A percentile compares a stretch with the other conserved stretches of the same genome.
Conservation (phyloP, 2,888 invertebrate genomes). For the Maniola hyperantus region DNA sequence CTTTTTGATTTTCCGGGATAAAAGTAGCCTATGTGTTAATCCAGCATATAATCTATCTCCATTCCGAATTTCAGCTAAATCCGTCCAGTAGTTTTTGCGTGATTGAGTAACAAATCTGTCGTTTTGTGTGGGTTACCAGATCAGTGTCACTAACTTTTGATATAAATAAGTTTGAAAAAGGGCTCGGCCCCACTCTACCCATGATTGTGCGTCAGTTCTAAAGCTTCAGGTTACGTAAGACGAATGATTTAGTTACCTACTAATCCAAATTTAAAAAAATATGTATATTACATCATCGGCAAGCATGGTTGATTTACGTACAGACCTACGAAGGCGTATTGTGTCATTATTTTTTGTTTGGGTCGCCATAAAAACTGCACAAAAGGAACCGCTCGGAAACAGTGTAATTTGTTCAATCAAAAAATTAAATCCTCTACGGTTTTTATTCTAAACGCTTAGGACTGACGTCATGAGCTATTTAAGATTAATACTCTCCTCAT, state of each 20-base stretch:
- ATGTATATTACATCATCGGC: no score
- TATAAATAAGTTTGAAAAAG: no score
- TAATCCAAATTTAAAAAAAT: background rate
- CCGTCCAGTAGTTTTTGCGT: no score
- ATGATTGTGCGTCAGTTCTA: background rate
- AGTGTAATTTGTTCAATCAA: conserved; percentile 26
- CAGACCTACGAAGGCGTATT: conserved; percentile 19
- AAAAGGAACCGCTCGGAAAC: conserved; percentile 27
- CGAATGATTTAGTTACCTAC: background rate
- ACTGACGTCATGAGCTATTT: conserved; percentile 9
- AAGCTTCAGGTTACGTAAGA: background rate
- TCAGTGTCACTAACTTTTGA: no score
- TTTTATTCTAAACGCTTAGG: conserved; percentile 7
- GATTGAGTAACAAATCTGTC: no score
- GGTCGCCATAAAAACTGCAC: conserved; percentile 17
- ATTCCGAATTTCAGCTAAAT: no score
- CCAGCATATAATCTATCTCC: no score
- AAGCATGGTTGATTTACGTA: conserved; percentile 4
- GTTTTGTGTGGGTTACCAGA: no score
- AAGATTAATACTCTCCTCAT: background rate
- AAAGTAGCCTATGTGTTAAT: no score
- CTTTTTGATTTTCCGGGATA: no score
- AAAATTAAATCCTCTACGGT: conserved; percentile 22
- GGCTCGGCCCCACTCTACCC: no score
- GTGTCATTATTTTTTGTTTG: conserved; percentile 21